A percentile compares a stretch with the other conserved stretches of the same genome.
Evolutionary conservation across 2,888 invertebrate species (phyloP).

Genomic region (Hermaeophaga mercurialis): DNA sequence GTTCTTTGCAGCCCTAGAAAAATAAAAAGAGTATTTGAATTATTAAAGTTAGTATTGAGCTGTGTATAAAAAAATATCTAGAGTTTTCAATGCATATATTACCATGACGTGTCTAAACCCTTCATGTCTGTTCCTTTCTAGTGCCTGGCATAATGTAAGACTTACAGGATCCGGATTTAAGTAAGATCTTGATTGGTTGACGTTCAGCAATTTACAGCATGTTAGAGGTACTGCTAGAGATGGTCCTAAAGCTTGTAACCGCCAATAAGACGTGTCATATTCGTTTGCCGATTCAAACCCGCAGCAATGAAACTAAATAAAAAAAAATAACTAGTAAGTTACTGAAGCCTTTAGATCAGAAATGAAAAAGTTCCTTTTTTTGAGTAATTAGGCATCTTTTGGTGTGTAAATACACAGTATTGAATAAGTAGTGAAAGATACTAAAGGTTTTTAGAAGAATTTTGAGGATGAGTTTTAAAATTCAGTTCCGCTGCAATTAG

Average conservation of each 20-base stretch:
- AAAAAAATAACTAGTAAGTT: neutral
- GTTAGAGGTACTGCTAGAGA: constrained; percentile 53
- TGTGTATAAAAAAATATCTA: too few relatives aligned
- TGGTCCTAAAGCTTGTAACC: constrained; percentile 74
- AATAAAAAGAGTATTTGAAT: too few relatives aligned
- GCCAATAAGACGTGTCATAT: constrained; percentile 82
- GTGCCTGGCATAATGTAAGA: constrained; percentile 71
- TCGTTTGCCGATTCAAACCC: constrained; percentile 79
- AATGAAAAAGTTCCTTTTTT: too few relatives aligned
- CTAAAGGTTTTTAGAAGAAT: too few relatives aligned
- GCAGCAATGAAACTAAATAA: constrained; percentile 75
- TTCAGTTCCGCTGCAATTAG: too few relatives aligned
- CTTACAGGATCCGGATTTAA: constrained; percentile 79
- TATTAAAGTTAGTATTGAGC: too few relatives aligned
- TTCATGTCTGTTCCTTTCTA: constrained; percentile 63
- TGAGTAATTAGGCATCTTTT: too few relatives aligned
- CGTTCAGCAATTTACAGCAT: constrained; percentile 67
- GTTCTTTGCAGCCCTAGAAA: constrained; percentile 69
- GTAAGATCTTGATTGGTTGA: constrained; percentile 63
- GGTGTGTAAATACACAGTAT: too few relatives aligned
- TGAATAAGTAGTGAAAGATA: too few relatives aligned
- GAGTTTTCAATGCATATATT: too few relatives aligned
- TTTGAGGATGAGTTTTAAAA: too few relatives aligned
- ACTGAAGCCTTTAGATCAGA: too few relatives aligned
- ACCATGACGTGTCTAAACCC: constrained; percentile 67